phyloP scores from a whole-genome alignment of 2,797 vertebrate species.

The Tenualosa ilisha region DNA sequence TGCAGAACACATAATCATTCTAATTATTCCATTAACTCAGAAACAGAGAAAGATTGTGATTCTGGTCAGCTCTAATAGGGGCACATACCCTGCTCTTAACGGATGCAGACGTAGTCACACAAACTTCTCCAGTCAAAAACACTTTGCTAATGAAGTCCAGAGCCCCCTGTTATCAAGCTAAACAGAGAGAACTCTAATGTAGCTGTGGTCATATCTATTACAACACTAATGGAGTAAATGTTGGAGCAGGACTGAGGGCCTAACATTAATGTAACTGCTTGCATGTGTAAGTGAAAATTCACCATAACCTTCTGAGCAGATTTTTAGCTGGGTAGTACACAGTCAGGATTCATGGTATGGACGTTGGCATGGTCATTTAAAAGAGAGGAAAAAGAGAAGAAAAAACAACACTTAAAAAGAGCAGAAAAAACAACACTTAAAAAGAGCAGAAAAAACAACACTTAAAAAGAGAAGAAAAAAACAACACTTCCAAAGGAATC shows the following conservation, averaged over 20 bases:
- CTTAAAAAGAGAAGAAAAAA: no score
- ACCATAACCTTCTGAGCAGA: background rate
- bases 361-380: background rate
- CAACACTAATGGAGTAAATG: background rate
- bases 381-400: background rate
- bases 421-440: no score
- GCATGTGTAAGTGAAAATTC: background rate
- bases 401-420: no score
- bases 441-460: no score
- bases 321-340: background rate
- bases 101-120: background rate
- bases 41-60: background rate
- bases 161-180: background rate
- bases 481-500: background rate
- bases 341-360: background rate
- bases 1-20: conserved; percentile 11
- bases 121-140: background rate
- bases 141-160: conserved; percentile 20
- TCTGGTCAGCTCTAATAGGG: conserved; percentile 16
- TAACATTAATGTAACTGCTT: background rate
- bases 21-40: conserved; percentile 15
- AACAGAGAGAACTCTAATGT: background rate
- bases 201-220: background rate
- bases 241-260: background rate
- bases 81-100: background rate